These are phyloP conservation scores for Valencia hispanica DNA, from an alignment of 2,797 vertebrate genomes.

Conservation along the genomic window DNA sequence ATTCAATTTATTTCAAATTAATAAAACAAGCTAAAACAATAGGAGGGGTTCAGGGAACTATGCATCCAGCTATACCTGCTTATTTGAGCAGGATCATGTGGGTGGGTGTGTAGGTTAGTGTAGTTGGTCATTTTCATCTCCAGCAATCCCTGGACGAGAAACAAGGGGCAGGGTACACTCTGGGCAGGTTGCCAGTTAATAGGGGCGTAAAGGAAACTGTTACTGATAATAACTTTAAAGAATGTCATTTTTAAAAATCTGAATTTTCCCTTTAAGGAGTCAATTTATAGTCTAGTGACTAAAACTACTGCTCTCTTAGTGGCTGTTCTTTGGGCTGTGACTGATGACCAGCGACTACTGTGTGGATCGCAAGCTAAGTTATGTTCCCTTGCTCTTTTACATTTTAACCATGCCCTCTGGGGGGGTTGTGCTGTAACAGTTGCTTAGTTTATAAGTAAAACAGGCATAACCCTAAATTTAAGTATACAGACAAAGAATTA, in stretches of 20 bases:
- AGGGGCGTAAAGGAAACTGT: background rate
- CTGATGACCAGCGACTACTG: conserved; percentile 54
- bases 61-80: background rate
- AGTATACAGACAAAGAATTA: conserved; percentile 34
- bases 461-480: conserved; percentile 35
- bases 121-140: background rate
- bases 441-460: conserved; percentile 50
- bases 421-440: conserved; percentile 32
- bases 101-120: background rate
- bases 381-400: conserved; percentile 36
- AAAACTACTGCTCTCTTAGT: conserved; percentile 37
- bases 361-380: conserved; percentile 27
- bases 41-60: background rate
- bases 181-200: background rate
- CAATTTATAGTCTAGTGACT: conserved; percentile 8
- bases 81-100: background rate
- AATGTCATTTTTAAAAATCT: background rate
- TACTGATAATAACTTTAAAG: background rate
- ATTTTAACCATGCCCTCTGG: conserved; percentile 24
- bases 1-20: background rate
- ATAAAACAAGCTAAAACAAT: background rate
- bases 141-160: background rate
- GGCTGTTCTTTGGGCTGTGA: conserved; percentile 48
- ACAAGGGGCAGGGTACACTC: background rate
- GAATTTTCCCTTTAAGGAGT: background rate